These are phyloP conservation scores for Pogonocherus hispidulus DNA, from an alignment of 2,888 invertebrate species.

Conservation along the genomic window DNA sequence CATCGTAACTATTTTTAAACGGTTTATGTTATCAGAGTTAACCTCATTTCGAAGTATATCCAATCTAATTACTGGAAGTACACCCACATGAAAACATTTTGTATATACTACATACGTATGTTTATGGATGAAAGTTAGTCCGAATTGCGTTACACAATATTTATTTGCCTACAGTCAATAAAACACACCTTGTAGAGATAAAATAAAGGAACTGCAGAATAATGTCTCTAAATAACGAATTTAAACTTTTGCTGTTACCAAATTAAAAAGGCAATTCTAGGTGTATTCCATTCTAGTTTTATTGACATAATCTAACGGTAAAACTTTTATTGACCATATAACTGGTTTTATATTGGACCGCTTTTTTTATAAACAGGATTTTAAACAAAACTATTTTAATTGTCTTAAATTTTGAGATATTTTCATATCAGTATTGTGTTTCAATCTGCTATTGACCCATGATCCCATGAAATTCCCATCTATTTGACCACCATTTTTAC, in stretches of 20 bases:
- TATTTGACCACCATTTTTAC: no score
- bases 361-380: neutral
- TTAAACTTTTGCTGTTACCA: neutral
- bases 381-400: neutral
- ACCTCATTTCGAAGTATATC: constrained; percentile 42
- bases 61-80: constrained; percentile 27
- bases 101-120: neutral
- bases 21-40: constrained; percentile 33
- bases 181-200: constrained; percentile 15
- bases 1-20: constrained; percentile 39
- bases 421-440: no score
- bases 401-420: neutral
- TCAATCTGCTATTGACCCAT: no score
- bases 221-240: neutral
- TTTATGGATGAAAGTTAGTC: neutral
- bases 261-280: constrained; percentile 8
- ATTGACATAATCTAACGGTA: constrained; percentile 8
- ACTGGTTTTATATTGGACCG: neutral
- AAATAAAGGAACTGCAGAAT: constrained; percentile 1
- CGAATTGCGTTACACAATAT: constrained; percentile 21
- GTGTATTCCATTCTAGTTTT: neutral
- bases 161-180: constrained; percentile 18
- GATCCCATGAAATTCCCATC: no score
- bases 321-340: constrained; percentile 10
- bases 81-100: constrained; percentile 17